Evolutionary conservation across 2,797 vertebrate species (phyloP).

Genomic region (Gymnothorax reevesii): DNA sequence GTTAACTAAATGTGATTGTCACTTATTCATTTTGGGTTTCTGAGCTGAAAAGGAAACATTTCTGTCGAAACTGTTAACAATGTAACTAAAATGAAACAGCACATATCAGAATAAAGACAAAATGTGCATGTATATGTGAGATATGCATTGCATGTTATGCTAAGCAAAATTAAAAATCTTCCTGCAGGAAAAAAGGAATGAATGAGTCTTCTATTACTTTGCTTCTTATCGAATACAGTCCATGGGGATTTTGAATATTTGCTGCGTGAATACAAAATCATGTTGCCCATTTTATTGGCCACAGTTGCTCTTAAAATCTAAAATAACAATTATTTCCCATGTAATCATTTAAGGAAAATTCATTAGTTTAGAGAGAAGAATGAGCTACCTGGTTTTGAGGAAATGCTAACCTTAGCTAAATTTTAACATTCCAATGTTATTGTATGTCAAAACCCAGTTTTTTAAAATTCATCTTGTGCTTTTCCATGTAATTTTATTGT

Average conservation of each 20-base stretch:
- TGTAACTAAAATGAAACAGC: neutral
- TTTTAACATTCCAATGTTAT: neutral
- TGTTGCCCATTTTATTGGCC: neutral
- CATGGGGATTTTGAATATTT: neutral
- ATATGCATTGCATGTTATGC: neutral
- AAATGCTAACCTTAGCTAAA: constrained; percentile 1
- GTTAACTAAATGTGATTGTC: neutral
- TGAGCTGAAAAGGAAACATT: neutral
- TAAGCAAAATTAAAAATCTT: neutral
- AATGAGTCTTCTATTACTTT: neutral
- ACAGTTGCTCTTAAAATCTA: neutral
- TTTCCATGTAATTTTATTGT: no score
- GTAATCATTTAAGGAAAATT: neutral
- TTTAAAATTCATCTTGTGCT: neutral
- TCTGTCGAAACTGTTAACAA: neutral
- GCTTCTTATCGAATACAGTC: neutral
- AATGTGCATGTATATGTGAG: neutral
- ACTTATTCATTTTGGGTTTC: neutral
- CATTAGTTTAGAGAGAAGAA: neutral
- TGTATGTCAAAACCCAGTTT: neutral
- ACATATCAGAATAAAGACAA: neutral
- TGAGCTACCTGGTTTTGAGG: neutral
- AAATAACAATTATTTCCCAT: neutral
- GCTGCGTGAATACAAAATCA: neutral
- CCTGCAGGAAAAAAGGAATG: neutral